Conservation (phyloP, 2,797 vertebrate genomes). For the Myoxocephalus aenaeus region DNA sequence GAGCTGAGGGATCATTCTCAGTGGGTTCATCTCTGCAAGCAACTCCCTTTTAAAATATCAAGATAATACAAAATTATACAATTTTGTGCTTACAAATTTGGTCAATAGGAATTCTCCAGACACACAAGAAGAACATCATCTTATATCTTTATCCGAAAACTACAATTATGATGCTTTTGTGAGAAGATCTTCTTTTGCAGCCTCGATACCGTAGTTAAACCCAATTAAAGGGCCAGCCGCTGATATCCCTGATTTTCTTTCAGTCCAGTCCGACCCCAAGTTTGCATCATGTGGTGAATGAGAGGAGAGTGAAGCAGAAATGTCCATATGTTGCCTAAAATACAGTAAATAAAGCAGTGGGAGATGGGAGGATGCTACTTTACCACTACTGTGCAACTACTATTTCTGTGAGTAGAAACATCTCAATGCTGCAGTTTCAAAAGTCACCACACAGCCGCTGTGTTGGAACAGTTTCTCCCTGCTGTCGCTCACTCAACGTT, state of each 20-base stretch:
- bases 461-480: constrained; percentile 53
- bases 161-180: constrained; percentile 41
- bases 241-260: constrained; percentile 67
- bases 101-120: constrained; percentile 25
- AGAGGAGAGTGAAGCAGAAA: constrained; percentile 44
- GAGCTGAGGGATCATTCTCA: neutral
- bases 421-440: constrained; percentile 60
- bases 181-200: constrained; percentile 50
- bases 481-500: constrained; percentile 66
- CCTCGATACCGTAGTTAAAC: constrained; percentile 29
- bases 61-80: constrained; percentile 38
- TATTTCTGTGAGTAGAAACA: constrained; percentile 74
- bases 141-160: constrained; percentile 16
- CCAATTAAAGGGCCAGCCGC: constrained; percentile 55
- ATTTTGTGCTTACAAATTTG: constrained; percentile 58
- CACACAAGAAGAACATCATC: constrained; percentile 22
- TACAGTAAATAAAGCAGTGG: constrained; percentile 60
- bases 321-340: constrained; percentile 60
- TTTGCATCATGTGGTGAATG: constrained; percentile 64
- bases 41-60: constrained; percentile 38
- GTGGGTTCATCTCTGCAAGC: neutral
- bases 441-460: constrained; percentile 64
- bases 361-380: constrained; percentile 69
- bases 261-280: constrained; percentile 46
- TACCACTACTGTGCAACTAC: constrained; percentile 63